Conservation (phyloP, 30 jellyfish, hydroid and myxozoan species). For the Clytia hemisphaerica region DNA sequence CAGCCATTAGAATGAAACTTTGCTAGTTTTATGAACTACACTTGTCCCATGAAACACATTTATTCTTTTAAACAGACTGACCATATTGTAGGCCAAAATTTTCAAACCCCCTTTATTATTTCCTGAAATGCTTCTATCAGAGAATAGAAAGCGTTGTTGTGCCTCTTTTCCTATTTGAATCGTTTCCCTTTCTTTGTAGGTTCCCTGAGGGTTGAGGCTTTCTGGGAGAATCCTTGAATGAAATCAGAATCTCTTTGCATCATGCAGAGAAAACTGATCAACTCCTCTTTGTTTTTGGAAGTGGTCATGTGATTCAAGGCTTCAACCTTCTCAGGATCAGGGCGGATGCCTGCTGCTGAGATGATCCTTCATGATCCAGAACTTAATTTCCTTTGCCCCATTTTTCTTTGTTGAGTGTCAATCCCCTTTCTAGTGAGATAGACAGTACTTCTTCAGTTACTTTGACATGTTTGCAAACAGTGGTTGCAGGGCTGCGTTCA, state of each 20-base stretch:
- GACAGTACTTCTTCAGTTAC: constrained; percentile 8
- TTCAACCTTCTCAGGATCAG: constrained; percentile 40
- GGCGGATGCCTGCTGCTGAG: constrained; percentile 37
- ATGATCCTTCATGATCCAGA: constrained; percentile 36
- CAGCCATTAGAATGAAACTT: no score
- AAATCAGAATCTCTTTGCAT: constrained; percentile 20
- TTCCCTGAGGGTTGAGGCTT: no score
- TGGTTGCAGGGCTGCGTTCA: constrained; percentile 32
- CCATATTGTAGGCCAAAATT: no score
- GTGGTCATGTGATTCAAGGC: constrained; percentile 30
- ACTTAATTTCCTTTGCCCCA: constrained; percentile 33
- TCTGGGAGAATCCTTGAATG: no score
- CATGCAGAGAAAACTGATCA: constrained; percentile 29
- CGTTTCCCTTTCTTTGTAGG: constrained; percentile 22
- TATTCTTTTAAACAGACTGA: no score
- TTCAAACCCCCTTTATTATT: no score
- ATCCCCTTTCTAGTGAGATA: constrained; percentile 12
- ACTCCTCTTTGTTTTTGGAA: no score
- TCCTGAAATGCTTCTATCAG: neutral
- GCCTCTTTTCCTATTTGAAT: constrained; percentile 17
- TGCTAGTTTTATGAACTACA: no score
- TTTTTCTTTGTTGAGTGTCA: constrained; percentile 39
- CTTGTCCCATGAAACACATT: no score
- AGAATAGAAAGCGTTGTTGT: constrained; percentile 14
- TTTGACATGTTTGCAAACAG: constrained; percentile 23